phyloP scores from a whole-genome alignment of 37 sponge, comb jelly and placozoan species.

The Amphimedon queenslandica region DNA sequence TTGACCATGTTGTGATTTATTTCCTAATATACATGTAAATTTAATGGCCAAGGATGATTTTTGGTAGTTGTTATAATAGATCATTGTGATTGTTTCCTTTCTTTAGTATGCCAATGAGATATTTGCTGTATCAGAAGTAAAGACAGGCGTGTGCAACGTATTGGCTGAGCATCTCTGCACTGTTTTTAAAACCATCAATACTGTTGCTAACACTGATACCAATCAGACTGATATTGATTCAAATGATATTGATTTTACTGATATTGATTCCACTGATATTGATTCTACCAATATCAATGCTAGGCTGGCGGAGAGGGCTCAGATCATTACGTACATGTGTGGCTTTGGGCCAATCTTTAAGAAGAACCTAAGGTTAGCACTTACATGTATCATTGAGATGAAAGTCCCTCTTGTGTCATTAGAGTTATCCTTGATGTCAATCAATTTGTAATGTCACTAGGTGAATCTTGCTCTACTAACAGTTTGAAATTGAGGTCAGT shows the following conservation, averaged over 20 bases:
- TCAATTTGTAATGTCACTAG: conserved; percentile 27
- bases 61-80: no score
- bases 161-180: conserved; percentile 33
- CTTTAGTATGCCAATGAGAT: conserved; percentile 14
- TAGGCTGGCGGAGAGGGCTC: conserved; percentile 19
- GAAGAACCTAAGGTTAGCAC: conserved; percentile 51
- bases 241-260: no score
- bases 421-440: conserved; percentile 51
- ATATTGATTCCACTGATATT: no score
- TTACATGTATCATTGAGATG: not conserved
- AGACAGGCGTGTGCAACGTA: conserved; percentile 28
- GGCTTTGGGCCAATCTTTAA: conserved; percentile 57
- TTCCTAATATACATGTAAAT: no score
- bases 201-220: no score
- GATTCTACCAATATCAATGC: not conserved
- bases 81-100: not conserved
- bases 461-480: conserved; percentile 17
- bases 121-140: conserved; percentile 33
- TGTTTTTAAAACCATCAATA: no score
- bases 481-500: conserved; percentile 23
- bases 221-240: no score
- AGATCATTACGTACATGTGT: conserved; percentile 29
- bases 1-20: no score
- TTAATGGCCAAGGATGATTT: no score
- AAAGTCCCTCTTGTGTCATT: not conserved